phyloP scores from a whole-genome alignment of 2,888 invertebrate genomes.

The Notodonta dromedarius region DNA sequence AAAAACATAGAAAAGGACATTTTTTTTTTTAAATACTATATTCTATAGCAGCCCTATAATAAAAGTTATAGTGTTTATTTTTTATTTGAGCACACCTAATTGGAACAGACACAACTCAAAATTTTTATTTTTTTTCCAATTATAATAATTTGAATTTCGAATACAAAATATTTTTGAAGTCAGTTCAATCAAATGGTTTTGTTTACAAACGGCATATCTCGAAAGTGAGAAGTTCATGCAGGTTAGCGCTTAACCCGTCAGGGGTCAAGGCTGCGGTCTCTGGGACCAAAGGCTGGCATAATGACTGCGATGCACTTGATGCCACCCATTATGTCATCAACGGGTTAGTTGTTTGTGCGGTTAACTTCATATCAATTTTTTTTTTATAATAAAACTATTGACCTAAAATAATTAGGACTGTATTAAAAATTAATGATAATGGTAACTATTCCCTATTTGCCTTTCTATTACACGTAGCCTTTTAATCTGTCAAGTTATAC shows the following conservation, averaged over 20 bases:
- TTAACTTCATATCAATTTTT: conserved; percentile 5
- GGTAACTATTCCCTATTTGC: no score
- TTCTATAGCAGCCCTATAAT: no score
- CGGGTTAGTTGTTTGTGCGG: conserved; percentile 20
- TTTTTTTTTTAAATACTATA: no score
- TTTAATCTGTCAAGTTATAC: no score
- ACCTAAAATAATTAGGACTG: no score
- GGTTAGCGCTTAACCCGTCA: conserved; percentile 58
- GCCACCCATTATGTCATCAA: conserved; percentile 52
- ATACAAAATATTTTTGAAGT: conserved; percentile 8
- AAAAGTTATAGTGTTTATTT: no score
- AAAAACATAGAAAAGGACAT: no score
- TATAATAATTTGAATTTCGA: conserved; percentile 2
- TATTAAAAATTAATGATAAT: no score
- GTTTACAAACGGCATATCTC: conserved; percentile 47
- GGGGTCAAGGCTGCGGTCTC: conserved; percentile 60
- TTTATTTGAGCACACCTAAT: no score
- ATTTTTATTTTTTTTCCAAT: background rate
- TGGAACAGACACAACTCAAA: background rate
- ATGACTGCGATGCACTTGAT: conserved; percentile 48
- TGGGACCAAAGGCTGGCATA: conserved; percentile 43
- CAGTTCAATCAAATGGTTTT: conserved; percentile 14
- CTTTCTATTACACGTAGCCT: no score
- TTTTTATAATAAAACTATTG: background rate
- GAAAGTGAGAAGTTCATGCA: conserved; percentile 43